Base-by-base conservation (phyloP, 30 jellyfish, hydroid and myxozoan species). In the Phacellophora camtschatica region DNA sequence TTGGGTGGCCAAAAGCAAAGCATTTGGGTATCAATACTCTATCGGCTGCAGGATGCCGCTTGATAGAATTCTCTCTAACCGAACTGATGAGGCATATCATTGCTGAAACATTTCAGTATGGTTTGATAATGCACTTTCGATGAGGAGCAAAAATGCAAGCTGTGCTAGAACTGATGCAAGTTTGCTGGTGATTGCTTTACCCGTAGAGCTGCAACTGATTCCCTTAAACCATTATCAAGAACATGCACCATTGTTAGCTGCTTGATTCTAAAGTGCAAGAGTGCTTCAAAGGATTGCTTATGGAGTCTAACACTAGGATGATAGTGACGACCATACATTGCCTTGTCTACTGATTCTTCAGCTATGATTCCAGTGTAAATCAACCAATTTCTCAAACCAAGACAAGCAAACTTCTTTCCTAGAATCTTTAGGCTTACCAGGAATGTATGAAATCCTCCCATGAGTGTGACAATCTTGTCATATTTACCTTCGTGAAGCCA, bases 1-100 rank as follows among this genome's bases (percentile, higher is more conserved):
- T 48, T 13, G 53, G 71, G 66, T 48, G 85, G 68, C 37, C 77
- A 48, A 81, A 68, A 19, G 85, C 87, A 66, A 81, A 81, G 35
- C 79, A 32, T 34, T 24, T 32, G 6, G 85, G 85, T 10, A 81
- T 5, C 57, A 65, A 10, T 13, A 20, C 77, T 24, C 87, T 24
- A 16, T 64, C 77, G 32, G 91, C 74, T 3, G 75, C 91, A 28
- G 39, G 65, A 80, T 80, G 76, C 62, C 39, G 76, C 75, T 80
- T 87, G 2, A 80, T 77, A 24, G 70, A 30, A 22, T 59, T 77
- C 53, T 62, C 73, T 50, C 74, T 59, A 24, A 71, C 53, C 8
- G 62, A 31, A 36, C 36, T 16, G 62, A 65, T 36, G 8, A 65
- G 62, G 31, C 32, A 33, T 1, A 50, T 37, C 78, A 74, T 74